phyloP scores from a whole-genome alignment of 2,888 invertebrate species.

The Barypeithes pellucidus region DNA sequence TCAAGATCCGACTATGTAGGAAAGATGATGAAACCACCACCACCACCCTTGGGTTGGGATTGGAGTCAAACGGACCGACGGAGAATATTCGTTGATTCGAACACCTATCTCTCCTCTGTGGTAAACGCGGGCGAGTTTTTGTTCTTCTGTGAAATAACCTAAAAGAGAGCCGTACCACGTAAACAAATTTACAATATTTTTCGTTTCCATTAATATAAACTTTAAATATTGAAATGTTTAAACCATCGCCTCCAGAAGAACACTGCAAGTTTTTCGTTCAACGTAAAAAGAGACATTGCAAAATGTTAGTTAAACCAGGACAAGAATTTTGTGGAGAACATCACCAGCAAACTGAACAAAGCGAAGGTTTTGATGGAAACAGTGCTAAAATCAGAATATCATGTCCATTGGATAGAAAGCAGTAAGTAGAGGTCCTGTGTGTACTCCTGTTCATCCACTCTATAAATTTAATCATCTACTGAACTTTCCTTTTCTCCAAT shows the following conservation, averaged over 20 bases:
- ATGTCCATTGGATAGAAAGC: slow-evolving; percentile 83
- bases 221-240: not conserved
- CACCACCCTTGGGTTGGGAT: too few relatives aligned
- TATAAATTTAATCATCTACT: too few relatives aligned
- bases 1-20: too few relatives aligned
- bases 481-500: not conserved
- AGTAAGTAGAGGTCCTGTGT: slow-evolving; percentile 72
- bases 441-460: not conserved
- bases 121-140: too few relatives aligned
- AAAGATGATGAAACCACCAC: too few relatives aligned
- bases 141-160: too few relatives aligned
- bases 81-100: too few relatives aligned
- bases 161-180: too few relatives aligned
- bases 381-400: slow-evolving; percentile 73
- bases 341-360: slow-evolving; percentile 55
- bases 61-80: too few relatives aligned
- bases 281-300: slow-evolving; percentile 83
- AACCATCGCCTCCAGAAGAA: not conserved
- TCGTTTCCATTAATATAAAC: too few relatives aligned
- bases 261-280: slow-evolving; percentile 79
- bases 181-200: too few relatives aligned
- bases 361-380: slow-evolving; percentile 63
- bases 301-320: slow-evolving; percentile 82
- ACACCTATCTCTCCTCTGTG: too few relatives aligned
- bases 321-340: slow-evolving; percentile 84